Conservation (phyloP, 2,797 vertebrate genomes). For the Denticeps clupeoides region DNA sequence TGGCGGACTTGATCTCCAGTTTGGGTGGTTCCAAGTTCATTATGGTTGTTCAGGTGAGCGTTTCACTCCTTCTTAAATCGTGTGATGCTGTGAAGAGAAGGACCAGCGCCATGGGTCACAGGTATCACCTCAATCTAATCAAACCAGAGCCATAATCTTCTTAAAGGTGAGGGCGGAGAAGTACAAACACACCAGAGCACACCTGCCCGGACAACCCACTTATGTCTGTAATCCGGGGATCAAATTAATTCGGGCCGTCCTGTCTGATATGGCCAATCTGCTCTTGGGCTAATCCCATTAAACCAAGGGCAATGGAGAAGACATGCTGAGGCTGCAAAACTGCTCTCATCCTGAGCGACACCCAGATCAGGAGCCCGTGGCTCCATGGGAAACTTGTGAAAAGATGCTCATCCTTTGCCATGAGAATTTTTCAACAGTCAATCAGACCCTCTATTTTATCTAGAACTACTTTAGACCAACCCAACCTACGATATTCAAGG, state of each 20-base stretch:
- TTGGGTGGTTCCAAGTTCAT: conserved; percentile 84
- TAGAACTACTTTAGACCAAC: too few relatives aligned
- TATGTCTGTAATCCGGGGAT: conserved; percentile 51
- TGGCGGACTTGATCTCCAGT: conserved; percentile 74
- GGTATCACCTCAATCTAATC: conserved; percentile 34
- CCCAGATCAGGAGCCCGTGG: too few relatives aligned
- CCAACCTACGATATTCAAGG: too few relatives aligned
- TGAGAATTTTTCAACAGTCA: too few relatives aligned
- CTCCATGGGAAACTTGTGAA: too few relatives aligned
- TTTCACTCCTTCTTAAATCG: neutral
- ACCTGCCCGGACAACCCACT: conserved; percentile 49
- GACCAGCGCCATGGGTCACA: too few relatives aligned
- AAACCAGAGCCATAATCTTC: conserved; percentile 21
- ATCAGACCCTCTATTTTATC: too few relatives aligned
- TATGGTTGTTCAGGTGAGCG: conserved; percentile 14
- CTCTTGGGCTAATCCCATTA: conserved; percentile 52
- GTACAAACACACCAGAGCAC: neutral
- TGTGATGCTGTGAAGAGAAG: neutral
- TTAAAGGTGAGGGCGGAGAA: too few relatives aligned
- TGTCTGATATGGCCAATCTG: conserved; percentile 11
- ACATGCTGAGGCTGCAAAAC: conserved; percentile 46
- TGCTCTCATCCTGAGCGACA: conserved; percentile 29
- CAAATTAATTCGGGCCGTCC: conserved; percentile 45
- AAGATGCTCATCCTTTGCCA: too few relatives aligned
- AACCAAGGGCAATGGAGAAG: conserved; percentile 35